Base-by-base conservation (phyloP, 2,113 vertebrate species). In the Phylloscopus whistleri region DNA sequence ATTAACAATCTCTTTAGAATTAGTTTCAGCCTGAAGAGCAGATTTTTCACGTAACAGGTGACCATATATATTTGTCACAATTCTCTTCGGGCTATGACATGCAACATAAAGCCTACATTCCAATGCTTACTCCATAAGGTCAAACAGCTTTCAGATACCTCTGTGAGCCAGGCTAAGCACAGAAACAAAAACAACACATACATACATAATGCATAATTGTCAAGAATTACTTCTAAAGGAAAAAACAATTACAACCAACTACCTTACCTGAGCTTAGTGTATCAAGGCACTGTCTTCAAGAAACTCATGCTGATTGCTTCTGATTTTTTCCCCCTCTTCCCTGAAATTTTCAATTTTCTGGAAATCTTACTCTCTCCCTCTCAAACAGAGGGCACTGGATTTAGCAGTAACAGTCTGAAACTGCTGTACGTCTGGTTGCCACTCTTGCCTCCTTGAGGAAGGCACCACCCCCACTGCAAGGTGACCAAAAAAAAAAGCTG, bases 361-460 rank as follows among this genome's bases (percentile, higher is more conserved):
- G 9, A 79, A 33, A 52, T 7, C 44, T 44, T 23, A 35, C 20
- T 30, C 35, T 31, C 20, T 39, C 24, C 33, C 43, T 43, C 35
- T 46, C 21, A 43, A 39, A 44, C 7, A 31, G 11, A 14, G 3
- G 3, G 19, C 16, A 3, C 0, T 49, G 11, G 58, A 35, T 9
- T 31, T 3, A 49, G 37, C 41, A 51, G 13, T 5, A 72, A 27
- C 20, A 21, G 19, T 1, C 1, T 19, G 27, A 46, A 83, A 21
- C 0, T 24, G 8, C 16, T 7, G 0, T 13, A 14, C 11, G 43
- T 11, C 17, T 17, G 2, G 2, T 1, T 31, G 4, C n/a, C 27
- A 6, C 30, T 53, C 51, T 43, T 63, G 43, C n/a, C 18, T n/a
- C 3, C 28, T 46, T 31, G 13, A 31, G 56, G 11, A 41, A 56